Conservation (phyloP, 1,140 invertebrate genomes). For the Macrocentrus cingulum region DNA sequence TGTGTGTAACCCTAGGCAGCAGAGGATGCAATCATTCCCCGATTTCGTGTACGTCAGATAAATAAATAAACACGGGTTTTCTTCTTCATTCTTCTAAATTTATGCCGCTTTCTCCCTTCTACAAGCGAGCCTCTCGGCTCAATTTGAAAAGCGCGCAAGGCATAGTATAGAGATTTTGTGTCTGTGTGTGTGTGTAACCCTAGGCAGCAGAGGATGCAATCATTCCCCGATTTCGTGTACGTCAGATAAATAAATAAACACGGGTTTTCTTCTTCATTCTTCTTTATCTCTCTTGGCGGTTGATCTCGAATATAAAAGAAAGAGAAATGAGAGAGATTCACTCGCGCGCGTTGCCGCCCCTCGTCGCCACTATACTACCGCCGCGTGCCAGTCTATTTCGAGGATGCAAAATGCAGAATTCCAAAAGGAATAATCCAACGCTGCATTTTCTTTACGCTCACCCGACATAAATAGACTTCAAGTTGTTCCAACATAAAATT, state of each 20-base stretch:
- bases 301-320: background rate
- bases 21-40: too few relatives aligned
- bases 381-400: slow-evolving; percentile 16
- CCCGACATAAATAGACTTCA: slow-evolving; percentile 16
- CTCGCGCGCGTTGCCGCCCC: background rate
- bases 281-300: background rate
- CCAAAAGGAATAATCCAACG: slow-evolving; percentile 14
- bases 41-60: too few relatives aligned
- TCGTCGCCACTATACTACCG: background rate
- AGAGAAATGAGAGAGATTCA: too few relatives aligned
- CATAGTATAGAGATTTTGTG: background rate
- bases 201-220: slow-evolving; percentile 4
- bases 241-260: slow-evolving; percentile 15
- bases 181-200: background rate
- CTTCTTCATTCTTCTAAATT: too few relatives aligned
- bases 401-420: slow-evolving; percentile 3
- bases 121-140: slow-evolving; percentile 1
- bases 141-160: slow-evolving; percentile 11
- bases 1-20: too few relatives aligned
- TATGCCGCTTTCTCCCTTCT: background rate
- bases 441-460: slow-evolving; percentile 19
- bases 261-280: background rate
- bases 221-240: slow-evolving; percentile 12
- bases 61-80: too few relatives aligned
- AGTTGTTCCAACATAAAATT: background rate